Conservation (phyloP, 2,113 vertebrate genomes). For the Piprites chloris region DNA sequence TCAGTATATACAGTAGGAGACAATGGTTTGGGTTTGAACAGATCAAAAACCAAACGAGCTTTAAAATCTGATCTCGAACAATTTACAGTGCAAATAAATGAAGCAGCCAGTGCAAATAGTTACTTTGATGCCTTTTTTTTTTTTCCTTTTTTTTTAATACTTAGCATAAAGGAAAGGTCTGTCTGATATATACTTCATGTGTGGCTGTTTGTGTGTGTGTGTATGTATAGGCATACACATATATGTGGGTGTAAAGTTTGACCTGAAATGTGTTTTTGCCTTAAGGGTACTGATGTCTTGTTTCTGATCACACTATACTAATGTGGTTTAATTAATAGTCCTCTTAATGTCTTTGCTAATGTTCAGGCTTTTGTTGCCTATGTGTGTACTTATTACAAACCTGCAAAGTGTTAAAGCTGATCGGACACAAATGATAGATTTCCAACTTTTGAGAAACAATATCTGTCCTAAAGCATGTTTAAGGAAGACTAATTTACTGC, state of each 20-base stretch:
- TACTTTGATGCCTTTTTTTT: not conserved
- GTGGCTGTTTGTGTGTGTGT: not conserved
- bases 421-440: not conserved
- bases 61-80: conserved; percentile 50
- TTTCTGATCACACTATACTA: conserved; percentile 41
- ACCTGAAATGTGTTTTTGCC: conserved; percentile 53
- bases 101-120: conserved; percentile 48
- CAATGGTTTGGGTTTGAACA: conserved; percentile 28
- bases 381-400: not conserved
- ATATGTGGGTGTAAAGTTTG: conserved; percentile 23
- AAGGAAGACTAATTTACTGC: not conserved
- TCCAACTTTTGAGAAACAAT: conserved; percentile 23
- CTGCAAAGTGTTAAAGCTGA: not conserved
- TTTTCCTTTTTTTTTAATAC: not conserved
- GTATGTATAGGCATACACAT: accelerated
- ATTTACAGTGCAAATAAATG: conserved; percentile 62
- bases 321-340: conserved; percentile 50
- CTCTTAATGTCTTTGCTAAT: conserved; percentile 8
- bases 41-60: not conserved
- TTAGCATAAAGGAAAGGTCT: conserved; percentile 48
- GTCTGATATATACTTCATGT: not conserved
- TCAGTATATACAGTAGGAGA: conserved; percentile 37
- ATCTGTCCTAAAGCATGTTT: not conserved
- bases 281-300: conserved; percentile 36
- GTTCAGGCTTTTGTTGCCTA: not conserved